phyloP scores from a whole-genome alignment of 2,888 invertebrate species.

The Pachydiplax longipennis region DNA sequence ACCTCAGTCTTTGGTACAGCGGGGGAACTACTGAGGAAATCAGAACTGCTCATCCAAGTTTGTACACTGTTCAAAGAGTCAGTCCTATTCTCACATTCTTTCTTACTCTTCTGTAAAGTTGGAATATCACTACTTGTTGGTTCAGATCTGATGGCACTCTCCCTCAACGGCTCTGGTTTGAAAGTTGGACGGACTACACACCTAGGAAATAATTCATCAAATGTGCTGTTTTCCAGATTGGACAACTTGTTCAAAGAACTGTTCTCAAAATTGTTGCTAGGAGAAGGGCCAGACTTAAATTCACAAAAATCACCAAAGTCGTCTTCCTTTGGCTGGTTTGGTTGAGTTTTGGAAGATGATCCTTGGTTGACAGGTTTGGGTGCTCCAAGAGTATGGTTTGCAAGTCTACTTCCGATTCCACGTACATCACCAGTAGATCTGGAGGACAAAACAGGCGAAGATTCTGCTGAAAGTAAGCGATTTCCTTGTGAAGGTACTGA shows the following conservation, averaged over 20 bases:
- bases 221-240: background rate
- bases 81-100: background rate
- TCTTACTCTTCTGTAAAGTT: conserved; percentile 49
- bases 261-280: background rate
- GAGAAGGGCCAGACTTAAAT: conserved; percentile 23
- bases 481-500: background rate
- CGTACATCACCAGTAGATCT: conserved; percentile 54
- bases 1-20: conserved; percentile 45
- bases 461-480: conserved; percentile 47
- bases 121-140: background rate
- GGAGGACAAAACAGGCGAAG: conserved; percentile 48
- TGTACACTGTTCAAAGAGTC: background rate
- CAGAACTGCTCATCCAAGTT: background rate
- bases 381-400: conserved; percentile 61
- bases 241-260: background rate
- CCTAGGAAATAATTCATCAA: conserved; percentile 9
- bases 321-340: conserved; percentile 40
- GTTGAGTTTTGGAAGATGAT: conserved; percentile 47
- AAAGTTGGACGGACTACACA: conserved; percentile 22
- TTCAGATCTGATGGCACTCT: conserved; percentile 46
- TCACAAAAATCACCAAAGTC: conserved; percentile 44
- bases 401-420: conserved; percentile 61
- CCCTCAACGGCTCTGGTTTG: conserved; percentile 8
- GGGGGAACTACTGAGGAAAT: background rate
- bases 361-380: conserved; percentile 54